Conservation (phyloP, 2,888 invertebrate species). For the Xanthia icteritia region DNA sequence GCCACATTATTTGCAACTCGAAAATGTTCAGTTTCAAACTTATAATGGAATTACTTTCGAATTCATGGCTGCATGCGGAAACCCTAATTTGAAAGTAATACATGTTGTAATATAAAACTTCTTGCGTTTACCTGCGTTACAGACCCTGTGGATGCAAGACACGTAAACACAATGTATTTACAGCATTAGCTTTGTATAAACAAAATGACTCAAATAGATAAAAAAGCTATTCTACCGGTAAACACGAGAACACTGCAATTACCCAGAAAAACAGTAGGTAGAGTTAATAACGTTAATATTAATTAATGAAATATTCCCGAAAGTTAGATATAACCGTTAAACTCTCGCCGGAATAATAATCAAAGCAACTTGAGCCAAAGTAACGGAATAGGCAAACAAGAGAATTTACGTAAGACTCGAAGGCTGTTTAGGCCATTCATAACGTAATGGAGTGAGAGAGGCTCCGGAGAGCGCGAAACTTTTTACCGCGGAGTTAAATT, state of each 20-base stretch:
- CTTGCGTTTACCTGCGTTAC: conserved; percentile 47
- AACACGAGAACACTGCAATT: conserved; percentile 34
- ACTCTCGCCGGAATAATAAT: conserved; percentile 61
- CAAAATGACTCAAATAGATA: conserved; percentile 28
- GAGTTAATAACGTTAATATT: conserved; percentile 52
- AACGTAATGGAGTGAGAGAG: conserved; percentile 70
- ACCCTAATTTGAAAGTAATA: conserved; percentile 73
- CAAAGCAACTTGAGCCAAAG: conserved; percentile 58
- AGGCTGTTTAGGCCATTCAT: conserved; percentile 68
- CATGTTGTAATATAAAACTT: conserved; percentile 68
- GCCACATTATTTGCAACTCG: conserved; percentile 81
- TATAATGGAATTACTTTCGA: conserved; percentile 88
- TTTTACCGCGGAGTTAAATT: conserved; percentile 79
- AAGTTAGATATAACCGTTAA: conserved; percentile 59
- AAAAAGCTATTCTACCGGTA: conserved; percentile 22
- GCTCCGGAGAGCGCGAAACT: conserved; percentile 63
- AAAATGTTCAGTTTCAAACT: conserved; percentile 82
- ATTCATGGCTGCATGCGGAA: conserved; percentile 80
- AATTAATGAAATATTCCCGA: conserved; percentile 53
- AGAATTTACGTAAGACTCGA: conserved; percentile 70
- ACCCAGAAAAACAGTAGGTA: conserved; percentile 46
- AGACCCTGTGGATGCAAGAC: conserved; percentile 34
- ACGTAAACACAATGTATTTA: conserved; percentile 43
- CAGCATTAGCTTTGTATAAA: conserved; percentile 12
- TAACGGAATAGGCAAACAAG: conserved; percentile 70